Percentiles rank a stretch among this genome's conserved stretches.
Evolutionary conservation across 2,113 vertebrate genomes (phyloP).

Genomic region (Tiliqua scincoides): DNA sequence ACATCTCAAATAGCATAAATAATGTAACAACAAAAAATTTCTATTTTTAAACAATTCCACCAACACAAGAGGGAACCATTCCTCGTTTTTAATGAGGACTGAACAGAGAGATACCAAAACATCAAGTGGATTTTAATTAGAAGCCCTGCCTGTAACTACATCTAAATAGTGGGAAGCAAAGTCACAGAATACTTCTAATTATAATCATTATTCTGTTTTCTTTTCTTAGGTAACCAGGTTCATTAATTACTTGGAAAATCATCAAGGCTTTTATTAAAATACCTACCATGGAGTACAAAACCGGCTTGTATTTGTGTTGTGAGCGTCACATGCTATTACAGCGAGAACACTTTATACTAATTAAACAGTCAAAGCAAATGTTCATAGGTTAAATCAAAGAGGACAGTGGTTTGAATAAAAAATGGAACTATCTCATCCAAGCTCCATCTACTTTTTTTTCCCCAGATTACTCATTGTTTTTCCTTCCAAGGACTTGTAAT

Average conservation of each 20-base stretch:
- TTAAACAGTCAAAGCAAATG: constrained; percentile 46
- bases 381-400: neutral
- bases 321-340: constrained; percentile 50
- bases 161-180: constrained; percentile 69
- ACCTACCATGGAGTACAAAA: constrained; percentile 28
- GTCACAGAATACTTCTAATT: constrained; percentile 71
- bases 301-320: constrained; percentile 50
- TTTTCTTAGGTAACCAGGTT: constrained; percentile 67
- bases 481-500: neutral
- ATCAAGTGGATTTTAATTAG: constrained; percentile 72
- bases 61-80: constrained; percentile 11
- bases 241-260: constrained; percentile 70
- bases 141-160: constrained; percentile 73
- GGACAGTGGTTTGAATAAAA: neutral
- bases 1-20: constrained; percentile 47
- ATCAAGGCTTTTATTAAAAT: constrained; percentile 26
- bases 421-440: neutral
- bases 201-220: constrained; percentile 74
- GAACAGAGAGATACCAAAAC: constrained; percentile 61
- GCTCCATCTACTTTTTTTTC: neutral
- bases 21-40: constrained; percentile 66
- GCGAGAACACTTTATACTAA: constrained; percentile 57
- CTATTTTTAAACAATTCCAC: constrained; percentile 65
- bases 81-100: constrained; percentile 50
- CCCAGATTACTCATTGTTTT: neutral